Base-by-base conservation (phyloP, 2,888 invertebrate genomes). In the Amblyjoppa fuscipennis region DNA sequence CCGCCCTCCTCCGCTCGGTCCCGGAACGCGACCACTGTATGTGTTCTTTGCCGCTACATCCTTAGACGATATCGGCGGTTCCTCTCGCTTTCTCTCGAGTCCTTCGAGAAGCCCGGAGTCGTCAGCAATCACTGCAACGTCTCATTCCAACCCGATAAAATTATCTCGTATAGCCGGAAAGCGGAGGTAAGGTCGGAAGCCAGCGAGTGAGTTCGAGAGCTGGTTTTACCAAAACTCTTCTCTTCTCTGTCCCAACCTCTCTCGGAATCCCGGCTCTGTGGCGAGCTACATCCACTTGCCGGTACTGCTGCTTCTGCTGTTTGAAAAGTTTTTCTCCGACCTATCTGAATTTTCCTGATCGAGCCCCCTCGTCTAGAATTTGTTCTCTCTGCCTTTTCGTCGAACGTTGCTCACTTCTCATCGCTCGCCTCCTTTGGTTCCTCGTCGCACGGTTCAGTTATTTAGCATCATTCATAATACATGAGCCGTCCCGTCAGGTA, bases 401-500 rank as follows among this genome's bases (percentile, higher is more conserved):
- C n/a, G 38, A 41, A 56, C 64, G 51, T 68, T 41, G 13, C 20
- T 38, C 80, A 71, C 71, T 34, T 68, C 73, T 56, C 34, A 70
- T 69, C 71, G 25, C 6, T 69, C 68, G 51, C 16, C 45, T 76
- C 71, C 59, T 74, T 76, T 51, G 20, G 49, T 38, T 74, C 56
- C 89, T 88, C 87, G 88, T 84, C 84, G 87, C 83, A 87, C 85
- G 83, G 85, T 81, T 81, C 68, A 68, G 53, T 79, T 80, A 76
- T 83, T 84, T 80, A 74, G 89, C 85, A 90, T 91, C 91, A 91
- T 92, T 92, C 90, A 92, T 93, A 92, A 92, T 92, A 91, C 92
- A 93, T 92, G 92, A 93, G 92, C 31, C 61, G 4, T 87, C 90
- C 25, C 88, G 91, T 92, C 90, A 89, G 89, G 80, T 88, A 86